A percentile compares a stretch with the other conserved stretches of the same genome.
These are phyloP conservation scores for Helicoverpa assulta DNA, from an alignment of 2,888 invertebrate genomes.

Conservation along the genomic window DNA sequence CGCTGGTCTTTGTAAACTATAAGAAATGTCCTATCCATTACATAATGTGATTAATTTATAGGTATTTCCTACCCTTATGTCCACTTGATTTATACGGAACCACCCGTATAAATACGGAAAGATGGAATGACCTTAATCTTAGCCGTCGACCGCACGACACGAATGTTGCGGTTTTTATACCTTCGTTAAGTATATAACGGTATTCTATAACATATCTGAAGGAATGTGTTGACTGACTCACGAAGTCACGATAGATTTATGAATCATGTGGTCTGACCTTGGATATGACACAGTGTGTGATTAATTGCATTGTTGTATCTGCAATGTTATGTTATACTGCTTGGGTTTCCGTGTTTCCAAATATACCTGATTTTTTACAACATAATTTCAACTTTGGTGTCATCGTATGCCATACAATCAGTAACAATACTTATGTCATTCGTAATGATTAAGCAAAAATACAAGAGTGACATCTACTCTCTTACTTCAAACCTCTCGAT, in stretches of 20 bases:
- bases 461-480: too few species aligned
- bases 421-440: too few species aligned
- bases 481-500: neutral
- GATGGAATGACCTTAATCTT: constrained; percentile 33
- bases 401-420: too few species aligned
- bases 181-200: constrained; percentile 32
- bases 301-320: constrained; percentile 27
- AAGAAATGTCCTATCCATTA: neutral
- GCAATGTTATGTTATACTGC: neutral
- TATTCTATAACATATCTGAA: constrained; percentile 16
- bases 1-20: neutral
- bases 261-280: constrained; percentile 43
- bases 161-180: constrained; percentile 20
- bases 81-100: constrained; percentile 13
- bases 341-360: neutral
- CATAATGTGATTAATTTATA: constrained; percentile 10
- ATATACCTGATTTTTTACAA: neutral
- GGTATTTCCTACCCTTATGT: neutral
- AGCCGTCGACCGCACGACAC: constrained; percentile 20
- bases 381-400: neutral
- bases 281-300: constrained; percentile 34
- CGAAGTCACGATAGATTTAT: constrained; percentile 40
- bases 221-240: constrained; percentile 47
- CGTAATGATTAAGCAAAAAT: too few species aligned
- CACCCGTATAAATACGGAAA: constrained; percentile 9